A percentile compares a stretch with the other conserved stretches of the same genome.
phyloP scores from a whole-genome alignment of 2,888 invertebrate genomes.

The Spodoptera littoralis region DNA sequence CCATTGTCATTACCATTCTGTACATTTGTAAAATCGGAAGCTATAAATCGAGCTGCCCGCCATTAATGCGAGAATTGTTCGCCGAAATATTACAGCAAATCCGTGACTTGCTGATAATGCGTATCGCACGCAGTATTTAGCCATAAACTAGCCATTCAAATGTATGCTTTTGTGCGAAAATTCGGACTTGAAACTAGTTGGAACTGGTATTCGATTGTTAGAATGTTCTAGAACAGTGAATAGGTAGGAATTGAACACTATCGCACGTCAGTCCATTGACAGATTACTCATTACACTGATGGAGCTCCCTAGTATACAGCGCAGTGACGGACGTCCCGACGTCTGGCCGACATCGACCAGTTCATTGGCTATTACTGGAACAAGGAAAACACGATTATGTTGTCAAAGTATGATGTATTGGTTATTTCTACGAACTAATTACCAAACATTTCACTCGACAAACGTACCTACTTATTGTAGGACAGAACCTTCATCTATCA shows the following conservation, averaged over 20 bases:
- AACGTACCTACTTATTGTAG: too few relatives aligned
- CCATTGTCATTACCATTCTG: slow-evolving; percentile 8
- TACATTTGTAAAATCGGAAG: slow-evolving; percentile 12
- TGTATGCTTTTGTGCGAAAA: slow-evolving; percentile 15
- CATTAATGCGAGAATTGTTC: slow-evolving; percentile 22
- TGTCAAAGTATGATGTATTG: too few relatives aligned
- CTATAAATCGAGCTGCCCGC: slow-evolving; percentile 34
- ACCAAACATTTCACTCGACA: too few relatives aligned
- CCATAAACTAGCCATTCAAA: slow-evolving; percentile 9
- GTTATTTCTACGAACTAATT: too few relatives aligned
- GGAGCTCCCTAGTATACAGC: slow-evolving; percentile 14
- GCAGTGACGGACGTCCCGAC: slow-evolving; percentile 9
- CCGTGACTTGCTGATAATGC: slow-evolving; percentile 24
- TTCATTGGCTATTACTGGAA: slow-evolving; percentile 14
- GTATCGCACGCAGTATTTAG: slow-evolving; percentile 11
- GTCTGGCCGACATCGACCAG: slow-evolving; percentile 3
- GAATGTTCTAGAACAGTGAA: slow-evolving; percentile 11
- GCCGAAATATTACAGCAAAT: slow-evolving; percentile 23
- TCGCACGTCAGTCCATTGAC: slow-evolving; percentile 25
- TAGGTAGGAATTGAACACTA: slow-evolving; percentile 14
- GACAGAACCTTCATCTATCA: too few relatives aligned
- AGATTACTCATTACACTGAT: slow-evolving; percentile 44
- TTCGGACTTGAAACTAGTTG: not conserved
- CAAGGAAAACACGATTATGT: not conserved
- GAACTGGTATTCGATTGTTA: slow-evolving; percentile 9